Conservation (phyloP, 2,113 vertebrate genomes). For the Tiliqua scincoides region DNA sequence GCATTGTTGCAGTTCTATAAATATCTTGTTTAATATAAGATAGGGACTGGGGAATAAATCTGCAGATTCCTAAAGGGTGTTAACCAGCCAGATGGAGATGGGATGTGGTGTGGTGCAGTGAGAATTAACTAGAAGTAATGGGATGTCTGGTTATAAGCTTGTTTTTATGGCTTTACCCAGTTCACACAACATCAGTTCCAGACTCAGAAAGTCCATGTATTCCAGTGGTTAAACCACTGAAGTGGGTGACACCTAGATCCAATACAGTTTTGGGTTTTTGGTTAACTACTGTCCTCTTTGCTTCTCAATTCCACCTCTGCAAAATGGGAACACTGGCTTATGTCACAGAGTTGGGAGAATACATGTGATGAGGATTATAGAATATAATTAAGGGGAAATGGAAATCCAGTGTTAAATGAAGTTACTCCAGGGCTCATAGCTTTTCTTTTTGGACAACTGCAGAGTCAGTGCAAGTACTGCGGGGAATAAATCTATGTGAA, state of each 20-base stretch:
- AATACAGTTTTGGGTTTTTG: background rate
- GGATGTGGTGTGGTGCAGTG: background rate
- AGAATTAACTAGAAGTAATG: constrained; percentile 27
- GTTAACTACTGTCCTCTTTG: background rate
- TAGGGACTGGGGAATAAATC: constrained; percentile 25
- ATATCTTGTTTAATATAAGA: constrained; percentile 9
- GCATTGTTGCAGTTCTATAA: background rate
- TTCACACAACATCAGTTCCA: constrained; percentile 2
- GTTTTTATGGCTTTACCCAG: constrained; percentile 7
- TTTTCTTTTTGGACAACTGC: background rate
- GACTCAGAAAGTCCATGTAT: background rate
- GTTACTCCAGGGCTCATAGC: background rate
- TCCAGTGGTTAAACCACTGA: background rate
- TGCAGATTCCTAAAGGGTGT: background rate
- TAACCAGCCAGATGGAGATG: constrained; percentile 19
- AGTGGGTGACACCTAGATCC: background rate
- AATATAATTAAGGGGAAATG: background rate
- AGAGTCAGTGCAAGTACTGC: background rate
- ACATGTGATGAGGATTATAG: background rate
- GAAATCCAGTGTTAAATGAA: background rate
- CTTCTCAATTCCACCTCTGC: background rate
- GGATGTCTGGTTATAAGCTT: constrained; percentile 8
- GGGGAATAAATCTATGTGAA: constrained; percentile 14
- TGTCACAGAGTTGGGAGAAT: background rate
- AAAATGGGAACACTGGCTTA: background rate